Percentiles rank a stretch among this genome's conserved stretches.
phyloP scores from a whole-genome alignment of 2,888 invertebrate genomes.

The Siphonodentalium dalli region DNA sequence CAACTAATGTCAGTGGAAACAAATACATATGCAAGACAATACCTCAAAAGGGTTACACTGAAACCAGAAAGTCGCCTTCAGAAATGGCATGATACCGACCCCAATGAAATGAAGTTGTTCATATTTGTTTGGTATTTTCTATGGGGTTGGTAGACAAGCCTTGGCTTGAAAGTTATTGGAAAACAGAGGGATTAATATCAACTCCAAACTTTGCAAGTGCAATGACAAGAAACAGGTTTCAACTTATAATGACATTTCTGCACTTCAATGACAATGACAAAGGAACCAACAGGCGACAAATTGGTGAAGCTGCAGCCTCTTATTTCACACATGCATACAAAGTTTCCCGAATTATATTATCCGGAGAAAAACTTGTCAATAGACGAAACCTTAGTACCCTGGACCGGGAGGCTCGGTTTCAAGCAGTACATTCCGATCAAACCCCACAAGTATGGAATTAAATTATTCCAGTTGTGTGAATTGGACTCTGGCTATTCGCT shows the following conservation, averaged over 20 bases:
- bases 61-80: background rate
- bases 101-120: conserved; percentile 9
- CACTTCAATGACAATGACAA: conserved; percentile 17
- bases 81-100: conserved; percentile 2
- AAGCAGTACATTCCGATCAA: conserved; percentile 28
- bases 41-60: background rate
- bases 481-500: conserved; percentile 22
- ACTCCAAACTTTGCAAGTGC: conserved; percentile 13
- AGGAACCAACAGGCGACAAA: too few relatives aligned
- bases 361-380: conserved; percentile 17
- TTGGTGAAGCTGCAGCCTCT: conserved; percentile 23
- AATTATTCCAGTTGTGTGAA: conserved; percentile 22
- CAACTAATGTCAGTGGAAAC: background rate
- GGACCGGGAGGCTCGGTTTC: conserved; percentile 20
- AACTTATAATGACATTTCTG: conserved; percentile 8
- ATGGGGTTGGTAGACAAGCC: conserved; percentile 13
- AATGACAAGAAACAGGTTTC: conserved; percentile 20
- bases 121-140: conserved; percentile 6
- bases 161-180: conserved; percentile 18
- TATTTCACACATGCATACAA: background rate
- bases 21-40: conserved; percentile 2
- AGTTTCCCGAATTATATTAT: conserved; percentile 12
- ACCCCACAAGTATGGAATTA: conserved; percentile 29
- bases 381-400: conserved; percentile 25
- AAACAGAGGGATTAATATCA: background rate